These are phyloP conservation scores for Cossypha niveicapilla DNA, from an alignment of 2,797 vertebrate species.

Conservation along the genomic window DNA sequence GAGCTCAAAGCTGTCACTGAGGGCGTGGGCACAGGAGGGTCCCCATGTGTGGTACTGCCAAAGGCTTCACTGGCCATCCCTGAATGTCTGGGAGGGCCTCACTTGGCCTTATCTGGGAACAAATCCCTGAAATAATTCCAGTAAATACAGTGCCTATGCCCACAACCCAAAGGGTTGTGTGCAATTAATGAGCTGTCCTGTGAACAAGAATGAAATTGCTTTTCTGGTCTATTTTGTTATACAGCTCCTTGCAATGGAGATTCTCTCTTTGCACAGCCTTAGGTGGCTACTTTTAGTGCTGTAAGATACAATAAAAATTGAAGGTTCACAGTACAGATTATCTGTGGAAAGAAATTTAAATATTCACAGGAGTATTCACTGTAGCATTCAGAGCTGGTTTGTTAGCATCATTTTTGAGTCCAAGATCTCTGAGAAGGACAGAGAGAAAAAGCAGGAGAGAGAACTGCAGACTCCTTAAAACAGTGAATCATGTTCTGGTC, in stretches of 20 bases:
- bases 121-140: not conserved
- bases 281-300: not conserved
- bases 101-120: accelerated
- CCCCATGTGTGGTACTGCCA: not conserved
- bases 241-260: not conserved
- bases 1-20: not conserved
- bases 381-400: not conserved
- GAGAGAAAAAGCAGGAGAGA: not conserved
- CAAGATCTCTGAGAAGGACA: not conserved
- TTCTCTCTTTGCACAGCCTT: not conserved
- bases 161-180: not conserved
- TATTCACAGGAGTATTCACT: not conserved
- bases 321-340: not conserved
- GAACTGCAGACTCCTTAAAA: not conserved
- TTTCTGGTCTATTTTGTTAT: not conserved
- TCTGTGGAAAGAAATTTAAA: not conserved
- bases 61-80: not conserved
- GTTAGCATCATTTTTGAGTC: not conserved
- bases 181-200: not conserved
- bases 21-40: not conserved
- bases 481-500: not conserved
- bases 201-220: not conserved
- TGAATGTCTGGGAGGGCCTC: not conserved
- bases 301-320: not conserved
- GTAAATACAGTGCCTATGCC: not conserved